These are phyloP conservation scores for Sebastes miniatus DNA, from an alignment of 2,797 vertebrate species.

Conservation along the genomic window DNA sequence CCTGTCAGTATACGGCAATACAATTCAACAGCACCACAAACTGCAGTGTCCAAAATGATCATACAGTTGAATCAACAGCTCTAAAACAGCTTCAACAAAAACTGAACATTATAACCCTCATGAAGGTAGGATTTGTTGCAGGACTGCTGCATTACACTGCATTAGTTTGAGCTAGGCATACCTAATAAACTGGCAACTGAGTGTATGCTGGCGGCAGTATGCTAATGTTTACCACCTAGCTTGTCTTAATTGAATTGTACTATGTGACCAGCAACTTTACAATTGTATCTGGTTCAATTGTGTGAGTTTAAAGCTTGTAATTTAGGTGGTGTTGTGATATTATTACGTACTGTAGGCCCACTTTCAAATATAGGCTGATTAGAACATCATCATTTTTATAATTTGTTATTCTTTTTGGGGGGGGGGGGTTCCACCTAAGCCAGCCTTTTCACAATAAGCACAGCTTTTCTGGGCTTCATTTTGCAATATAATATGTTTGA, in stretches of 20 bases:
- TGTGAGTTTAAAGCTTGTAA: background rate
- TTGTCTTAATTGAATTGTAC: background rate
- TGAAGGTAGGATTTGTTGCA: background rate
- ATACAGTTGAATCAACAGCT: background rate
- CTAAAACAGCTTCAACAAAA: background rate
- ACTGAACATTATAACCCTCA: background rate
- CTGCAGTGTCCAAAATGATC: background rate
- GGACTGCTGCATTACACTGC: background rate
- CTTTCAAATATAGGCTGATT: background rate
- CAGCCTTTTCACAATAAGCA: background rate
- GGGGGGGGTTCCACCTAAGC: background rate
- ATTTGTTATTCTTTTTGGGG: no score
- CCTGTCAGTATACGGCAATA: background rate
- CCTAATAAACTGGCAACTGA: background rate
- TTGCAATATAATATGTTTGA: background rate
- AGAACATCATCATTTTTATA: background rate
- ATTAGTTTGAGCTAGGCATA: background rate
- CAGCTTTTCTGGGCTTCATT: background rate
- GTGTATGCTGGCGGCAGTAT: background rate
- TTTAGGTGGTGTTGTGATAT: background rate
- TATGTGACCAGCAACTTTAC: background rate
- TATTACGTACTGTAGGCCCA: background rate
- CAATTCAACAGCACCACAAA: background rate
- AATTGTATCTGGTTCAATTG: background rate
- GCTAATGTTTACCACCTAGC: background rate